Evolutionary conservation across 2,888 invertebrate species (phyloP), one percentile per base, ranked within the genome.

Genomic region (Pecten maximus): DNA sequence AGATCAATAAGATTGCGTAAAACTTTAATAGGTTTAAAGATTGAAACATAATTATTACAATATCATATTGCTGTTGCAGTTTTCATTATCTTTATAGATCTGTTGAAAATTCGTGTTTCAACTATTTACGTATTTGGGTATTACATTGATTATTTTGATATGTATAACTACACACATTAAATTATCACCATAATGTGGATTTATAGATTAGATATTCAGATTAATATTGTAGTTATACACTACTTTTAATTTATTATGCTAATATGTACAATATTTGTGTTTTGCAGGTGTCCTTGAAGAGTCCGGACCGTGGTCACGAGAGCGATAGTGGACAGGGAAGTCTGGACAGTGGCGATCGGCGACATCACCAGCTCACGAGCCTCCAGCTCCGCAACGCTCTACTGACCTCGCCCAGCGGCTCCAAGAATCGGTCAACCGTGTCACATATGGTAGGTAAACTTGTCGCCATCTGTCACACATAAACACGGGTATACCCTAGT

Each of bases 331-430:
- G 74, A 74, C 74, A 74, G 74, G 74, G 74, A 74, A 74, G 74
- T 74, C 74, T 74, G 74, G 74, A 74, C 74, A 74, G 74, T 28
- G 88, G 87, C 50, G 88, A 90, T 35, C 60, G 87, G 54, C 74
- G 88, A 16, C 88, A 88, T 87, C 90, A 90, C 50, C 88, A 90
- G 87, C 50, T 90, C n/a, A 88, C 87, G 28, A 50, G 88, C 86
- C 87, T 90, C 54, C 40, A 88, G 50, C 50, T 90, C 0, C 90
- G 50, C 28, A 88, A 90, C 35, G 88, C 87, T 44, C 87, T 88
- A 12, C 39, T 87, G 87, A 50, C 87, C 40, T 74, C 74, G 28
- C 74, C 74, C 74, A 35, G 74, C 74, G 74, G 74, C 74, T 74
- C 74, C 28, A 74, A 35, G 35, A 74, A 74, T 28, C 74, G 74